Evolutionary conservation across 2,797 vertebrate species (phyloP).

Genomic region (Perdix hodgsoniae): DNA sequence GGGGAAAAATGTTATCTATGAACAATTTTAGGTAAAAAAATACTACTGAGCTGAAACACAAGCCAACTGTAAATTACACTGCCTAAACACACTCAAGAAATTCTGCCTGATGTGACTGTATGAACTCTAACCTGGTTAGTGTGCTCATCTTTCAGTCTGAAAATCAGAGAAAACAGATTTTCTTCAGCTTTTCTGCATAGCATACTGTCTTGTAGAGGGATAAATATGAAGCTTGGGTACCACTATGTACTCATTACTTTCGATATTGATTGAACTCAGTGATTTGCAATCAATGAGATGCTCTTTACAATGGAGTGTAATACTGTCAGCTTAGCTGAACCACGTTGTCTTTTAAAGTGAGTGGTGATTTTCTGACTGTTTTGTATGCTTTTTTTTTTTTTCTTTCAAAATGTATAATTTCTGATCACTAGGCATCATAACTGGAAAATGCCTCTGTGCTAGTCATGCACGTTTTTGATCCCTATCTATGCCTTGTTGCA

Average conservation of each 20-base stretch:
- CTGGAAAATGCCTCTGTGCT: neutral
- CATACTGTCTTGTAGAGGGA: neutral
- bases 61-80: neutral
- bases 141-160: neutral
- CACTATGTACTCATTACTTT: fast-evolving
- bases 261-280: neutral
- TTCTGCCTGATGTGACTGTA: neutral
- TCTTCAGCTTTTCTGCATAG: neutral
- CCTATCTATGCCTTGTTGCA: neutral
- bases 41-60: neutral
- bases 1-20: neutral
- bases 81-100: neutral
- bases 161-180: neutral
- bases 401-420: neutral
- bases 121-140: neutral
- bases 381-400: neutral
- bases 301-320: neutral
- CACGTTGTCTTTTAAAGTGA: neutral
- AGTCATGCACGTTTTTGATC: neutral
- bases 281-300: neutral
- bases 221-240: neutral
- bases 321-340: fast-evolving
- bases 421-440: neutral
- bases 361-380: neutral
- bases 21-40: neutral